A percentile compares a stretch with the other conserved stretches of the same genome.
Conservation (phyloP, 1,140 invertebrate species). For the Saccostrea glomerata region DNA sequence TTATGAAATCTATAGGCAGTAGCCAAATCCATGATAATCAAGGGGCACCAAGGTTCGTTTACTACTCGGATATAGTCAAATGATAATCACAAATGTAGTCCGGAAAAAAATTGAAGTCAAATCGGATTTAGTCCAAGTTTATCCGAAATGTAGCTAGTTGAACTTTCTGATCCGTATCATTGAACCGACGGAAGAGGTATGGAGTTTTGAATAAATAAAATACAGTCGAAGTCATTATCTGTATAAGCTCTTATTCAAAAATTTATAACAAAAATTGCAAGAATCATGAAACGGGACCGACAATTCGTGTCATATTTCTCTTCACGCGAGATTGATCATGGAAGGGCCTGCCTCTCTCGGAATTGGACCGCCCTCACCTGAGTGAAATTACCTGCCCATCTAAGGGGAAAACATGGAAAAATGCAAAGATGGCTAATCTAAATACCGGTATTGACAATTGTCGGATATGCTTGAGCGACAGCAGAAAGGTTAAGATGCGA, state of each 20-base stretch:
- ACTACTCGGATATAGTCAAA: conserved; percentile 50
- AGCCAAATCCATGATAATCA: conserved; percentile 60
- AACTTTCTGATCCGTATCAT: conserved; percentile 38
- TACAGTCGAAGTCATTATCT: conserved; percentile 30
- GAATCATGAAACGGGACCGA: conserved; percentile 16
- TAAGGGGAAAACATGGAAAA: conserved; percentile 20
- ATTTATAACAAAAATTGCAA: conserved; percentile 39
- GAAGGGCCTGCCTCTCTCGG: conserved; percentile 50
- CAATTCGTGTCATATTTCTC: conserved; percentile 50
- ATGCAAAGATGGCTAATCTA: conserved; percentile 34
- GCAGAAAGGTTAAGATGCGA: background rate
- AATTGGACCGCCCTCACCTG: conserved; percentile 54
- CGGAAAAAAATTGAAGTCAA: background rate
- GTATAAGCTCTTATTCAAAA: conserved; percentile 31
- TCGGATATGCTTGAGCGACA: background rate
- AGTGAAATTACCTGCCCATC: conserved; percentile 38
- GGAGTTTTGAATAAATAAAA: conserved; percentile 40
- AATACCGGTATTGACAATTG: conserved; percentile 1
- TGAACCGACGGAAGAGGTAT: conserved; percentile 17
- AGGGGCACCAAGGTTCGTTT: conserved; percentile 43
- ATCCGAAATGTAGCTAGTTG: background rate
- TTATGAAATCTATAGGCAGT: conserved; percentile 66
- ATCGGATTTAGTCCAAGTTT: background rate
- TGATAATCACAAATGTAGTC: background rate
- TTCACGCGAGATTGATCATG: conserved; percentile 56